Evolutionary conservation across 2,888 invertebrate genomes (phyloP).

Genomic region (Schrankia costaestrigalis): DNA sequence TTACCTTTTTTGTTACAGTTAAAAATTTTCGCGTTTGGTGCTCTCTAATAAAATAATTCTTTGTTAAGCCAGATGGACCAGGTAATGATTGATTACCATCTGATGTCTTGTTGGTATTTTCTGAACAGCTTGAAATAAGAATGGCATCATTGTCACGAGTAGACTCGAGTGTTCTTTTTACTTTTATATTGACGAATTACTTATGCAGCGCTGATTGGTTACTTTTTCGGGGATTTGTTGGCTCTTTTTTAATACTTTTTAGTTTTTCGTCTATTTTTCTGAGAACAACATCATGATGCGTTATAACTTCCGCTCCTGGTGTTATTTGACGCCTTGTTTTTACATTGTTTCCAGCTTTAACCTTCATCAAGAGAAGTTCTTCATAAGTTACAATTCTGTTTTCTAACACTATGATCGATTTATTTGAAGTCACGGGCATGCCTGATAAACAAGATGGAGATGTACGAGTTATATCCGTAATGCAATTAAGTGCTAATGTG

Average conservation of each 20-base stretch:
- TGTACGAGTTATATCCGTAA: neutral
- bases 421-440: neutral
- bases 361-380: conserved; percentile 23
- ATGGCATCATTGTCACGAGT: too few relatives aligned
- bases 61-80: conserved; percentile 10
- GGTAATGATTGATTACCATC: conserved; percentile 1
- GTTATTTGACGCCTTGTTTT: conserved; percentile 17
- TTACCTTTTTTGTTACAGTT: conserved; percentile 11
- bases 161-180: too few relatives aligned
- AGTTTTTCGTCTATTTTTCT: conserved; percentile 13
- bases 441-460: neutral
- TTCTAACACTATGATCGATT: conserved; percentile 9
- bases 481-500: conserved; percentile 1
- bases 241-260: conserved; percentile 13
- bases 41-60: conserved; percentile 1
- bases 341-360: conserved; percentile 16
- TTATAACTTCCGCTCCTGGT: conserved; percentile 27
- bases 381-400: conserved; percentile 19
- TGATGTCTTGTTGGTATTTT: conserved; percentile 6
- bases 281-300: conserved; percentile 21
- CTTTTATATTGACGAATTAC: too few relatives aligned
- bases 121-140: neutral
- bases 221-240: neutral
- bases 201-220: too few relatives aligned
- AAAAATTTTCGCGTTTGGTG: neutral